These are phyloP conservation scores for Drosophila borealis DNA, from an alignment of 2,888 invertebrate species.

Conservation along the genomic window DNA sequence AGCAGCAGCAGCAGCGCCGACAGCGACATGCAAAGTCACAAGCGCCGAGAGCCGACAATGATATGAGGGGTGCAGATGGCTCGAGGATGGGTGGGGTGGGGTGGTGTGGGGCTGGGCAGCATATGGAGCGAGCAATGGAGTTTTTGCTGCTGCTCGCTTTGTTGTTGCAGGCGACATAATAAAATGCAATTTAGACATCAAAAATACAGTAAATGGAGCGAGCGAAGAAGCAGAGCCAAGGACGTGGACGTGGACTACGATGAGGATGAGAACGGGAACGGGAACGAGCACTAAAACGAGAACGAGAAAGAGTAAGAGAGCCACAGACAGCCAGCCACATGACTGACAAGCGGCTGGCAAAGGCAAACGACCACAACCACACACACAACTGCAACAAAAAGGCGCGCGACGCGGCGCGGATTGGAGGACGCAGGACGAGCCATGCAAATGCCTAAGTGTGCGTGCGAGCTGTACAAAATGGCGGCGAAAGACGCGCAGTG, in stretches of 20 bases:
- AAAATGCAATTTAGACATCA: constrained; percentile 82
- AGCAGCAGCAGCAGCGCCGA: constrained; percentile 28
- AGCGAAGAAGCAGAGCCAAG: constrained; percentile 42
- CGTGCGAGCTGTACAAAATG: constrained; percentile 56
- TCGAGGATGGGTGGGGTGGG: constrained; percentile 1
- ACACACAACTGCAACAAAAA: constrained; percentile 32
- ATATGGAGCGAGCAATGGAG: constrained; percentile 61
- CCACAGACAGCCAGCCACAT: constrained; percentile 65
- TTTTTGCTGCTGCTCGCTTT: constrained; percentile 33
- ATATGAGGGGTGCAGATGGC: constrained; percentile 4
- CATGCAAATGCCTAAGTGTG: constrained; percentile 54
- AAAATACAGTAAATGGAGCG: constrained; percentile 79
- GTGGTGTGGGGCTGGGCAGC: constrained; percentile 34
- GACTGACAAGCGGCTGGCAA: constrained; percentile 66
- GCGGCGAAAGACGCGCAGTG: constrained; percentile 50
- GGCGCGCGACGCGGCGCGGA: constrained; percentile 31
- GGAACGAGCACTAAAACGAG: neutral
- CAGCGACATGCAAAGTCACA: constrained; percentile 38
- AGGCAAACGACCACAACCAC: constrained; percentile 47
- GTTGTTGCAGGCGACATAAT: constrained; percentile 76
- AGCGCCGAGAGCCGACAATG: constrained; percentile 44
- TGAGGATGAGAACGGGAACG: neutral
- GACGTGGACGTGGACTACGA: constrained; percentile 17
- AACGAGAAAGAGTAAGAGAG: constrained; percentile 23
- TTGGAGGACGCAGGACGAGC: constrained; percentile 35